A percentile compares a stretch with the other conserved stretches of the same genome.
phyloP scores from a whole-genome alignment of 2,888 invertebrate species.

The Scotopteryx bipunctaria region DNA sequence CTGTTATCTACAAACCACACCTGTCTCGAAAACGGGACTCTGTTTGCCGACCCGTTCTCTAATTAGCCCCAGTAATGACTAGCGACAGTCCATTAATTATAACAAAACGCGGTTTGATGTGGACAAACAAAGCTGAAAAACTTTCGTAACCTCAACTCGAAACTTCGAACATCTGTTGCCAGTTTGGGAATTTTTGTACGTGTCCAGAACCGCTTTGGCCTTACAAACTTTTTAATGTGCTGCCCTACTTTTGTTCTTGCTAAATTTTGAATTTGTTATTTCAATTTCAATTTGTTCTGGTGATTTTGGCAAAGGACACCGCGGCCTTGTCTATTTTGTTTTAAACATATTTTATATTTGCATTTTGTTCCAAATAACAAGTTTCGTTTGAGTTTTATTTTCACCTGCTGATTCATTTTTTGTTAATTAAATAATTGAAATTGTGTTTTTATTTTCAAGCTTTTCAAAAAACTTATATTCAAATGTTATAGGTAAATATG shows the following conservation, averaged over 20 bases:
- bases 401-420: not conserved
- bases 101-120: constrained; percentile 55
- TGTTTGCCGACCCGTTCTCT: constrained; percentile 61
- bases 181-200: constrained; percentile 50
- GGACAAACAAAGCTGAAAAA: constrained; percentile 54
- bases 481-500: no score
- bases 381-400: not conserved
- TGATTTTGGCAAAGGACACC: not conserved
- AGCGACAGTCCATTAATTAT: constrained; percentile 70
- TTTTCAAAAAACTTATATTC: no score
- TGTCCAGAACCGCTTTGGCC: constrained; percentile 35
- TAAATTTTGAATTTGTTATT: constrained; percentile 38
- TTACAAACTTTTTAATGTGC: constrained; percentile 48
- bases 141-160: constrained; percentile 47
- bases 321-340: not conserved
- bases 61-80: constrained; percentile 67
- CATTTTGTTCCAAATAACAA: constrained; percentile 1
- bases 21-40: constrained; percentile 64
- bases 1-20: constrained; percentile 53
- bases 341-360: not conserved
- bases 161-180: constrained; percentile 55
- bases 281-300: constrained; percentile 6
- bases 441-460: no score
- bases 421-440: no score
- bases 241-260: constrained; percentile 41